Evolutionary conservation across 2,113 vertebrate species (phyloP).

Genomic region (Hymenochirus boettgeri): DNA sequence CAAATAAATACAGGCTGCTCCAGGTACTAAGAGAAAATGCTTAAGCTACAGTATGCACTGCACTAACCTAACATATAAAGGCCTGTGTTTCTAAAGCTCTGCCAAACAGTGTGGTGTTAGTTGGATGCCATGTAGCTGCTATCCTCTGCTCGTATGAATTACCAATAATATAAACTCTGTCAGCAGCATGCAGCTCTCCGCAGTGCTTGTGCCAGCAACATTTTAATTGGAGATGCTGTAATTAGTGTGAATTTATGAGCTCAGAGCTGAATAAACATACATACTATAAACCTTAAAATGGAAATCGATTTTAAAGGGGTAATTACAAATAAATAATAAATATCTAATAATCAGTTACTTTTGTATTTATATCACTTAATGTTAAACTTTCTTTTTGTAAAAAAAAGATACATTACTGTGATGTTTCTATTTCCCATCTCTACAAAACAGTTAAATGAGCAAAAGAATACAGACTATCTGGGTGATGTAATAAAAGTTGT

Average conservation of each 20-base stretch:
- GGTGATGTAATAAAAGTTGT: no score
- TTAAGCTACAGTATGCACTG: constrained; percentile 2
- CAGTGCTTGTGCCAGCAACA: constrained; percentile 31
- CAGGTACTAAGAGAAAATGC: no score
- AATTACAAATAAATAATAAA: no score
- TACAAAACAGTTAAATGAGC: no score
- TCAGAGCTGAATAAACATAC: constrained; percentile 19
- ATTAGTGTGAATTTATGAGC: constrained; percentile 31
- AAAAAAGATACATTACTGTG: no score
- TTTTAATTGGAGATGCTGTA: constrained; percentile 36
- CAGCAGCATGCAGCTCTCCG: constrained; percentile 20
- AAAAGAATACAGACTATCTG: no score
- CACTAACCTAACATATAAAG: constrained; percentile 13
- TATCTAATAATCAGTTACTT: no score
- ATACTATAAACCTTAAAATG: neutral
- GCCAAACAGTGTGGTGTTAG: constrained; percentile 19
- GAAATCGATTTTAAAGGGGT: constrained; percentile 1
- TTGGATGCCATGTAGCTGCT: constrained; percentile 19
- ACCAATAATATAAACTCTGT: constrained; percentile 28
- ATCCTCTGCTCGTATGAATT: constrained; percentile 18
- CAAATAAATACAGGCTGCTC: no score
- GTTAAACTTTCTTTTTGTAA: no score
- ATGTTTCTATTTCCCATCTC: no score
- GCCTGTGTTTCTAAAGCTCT: constrained; percentile 1
- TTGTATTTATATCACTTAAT: no score